A percentile compares a stretch with the other conserved stretches of the same genome.
phyloP scores from a whole-genome alignment of 2,797 vertebrate genomes.

The Heterohyrax brucei region DNA sequence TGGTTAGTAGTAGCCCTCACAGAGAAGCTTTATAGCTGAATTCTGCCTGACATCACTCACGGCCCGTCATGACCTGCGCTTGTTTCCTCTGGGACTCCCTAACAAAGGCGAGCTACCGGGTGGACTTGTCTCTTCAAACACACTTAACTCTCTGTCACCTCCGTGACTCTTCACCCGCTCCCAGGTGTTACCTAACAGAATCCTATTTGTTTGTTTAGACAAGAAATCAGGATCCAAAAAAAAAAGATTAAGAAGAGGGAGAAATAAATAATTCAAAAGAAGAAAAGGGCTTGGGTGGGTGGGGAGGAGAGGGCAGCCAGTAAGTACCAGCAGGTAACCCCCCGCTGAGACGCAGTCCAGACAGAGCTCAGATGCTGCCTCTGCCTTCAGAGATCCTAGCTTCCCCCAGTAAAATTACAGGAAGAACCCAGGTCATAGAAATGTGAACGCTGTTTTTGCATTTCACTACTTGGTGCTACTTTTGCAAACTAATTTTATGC shows the following conservation, averaged over 20 bases:
- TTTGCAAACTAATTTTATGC: background rate
- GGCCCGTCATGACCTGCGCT: background rate
- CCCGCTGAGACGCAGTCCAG: background rate
- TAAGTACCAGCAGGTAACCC: background rate
- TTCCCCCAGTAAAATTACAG: background rate
- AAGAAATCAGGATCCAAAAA: conserved; percentile 10
- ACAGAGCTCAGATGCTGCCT: background rate
- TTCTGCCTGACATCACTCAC: background rate
- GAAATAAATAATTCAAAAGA: background rate
- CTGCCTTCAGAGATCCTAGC: background rate
- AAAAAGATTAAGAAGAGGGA: background rate
- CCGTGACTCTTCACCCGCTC: background rate
- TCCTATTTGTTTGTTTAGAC: conserved; percentile 1
- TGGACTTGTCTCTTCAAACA: background rate
- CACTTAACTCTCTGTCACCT: background rate
- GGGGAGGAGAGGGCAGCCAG: background rate
- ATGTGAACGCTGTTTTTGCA: background rate
- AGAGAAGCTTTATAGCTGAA: background rate
- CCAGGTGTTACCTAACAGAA: background rate
- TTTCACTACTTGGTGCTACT: background rate
- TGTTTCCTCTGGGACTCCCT: background rate
- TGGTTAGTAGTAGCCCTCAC: background rate
- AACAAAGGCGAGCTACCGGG: background rate
- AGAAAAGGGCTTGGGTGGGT: background rate
- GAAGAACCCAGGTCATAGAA: background rate